Evolutionary conservation across 2,797 vertebrate species (phyloP).

Genomic region (Liparis tanakae): DNA sequence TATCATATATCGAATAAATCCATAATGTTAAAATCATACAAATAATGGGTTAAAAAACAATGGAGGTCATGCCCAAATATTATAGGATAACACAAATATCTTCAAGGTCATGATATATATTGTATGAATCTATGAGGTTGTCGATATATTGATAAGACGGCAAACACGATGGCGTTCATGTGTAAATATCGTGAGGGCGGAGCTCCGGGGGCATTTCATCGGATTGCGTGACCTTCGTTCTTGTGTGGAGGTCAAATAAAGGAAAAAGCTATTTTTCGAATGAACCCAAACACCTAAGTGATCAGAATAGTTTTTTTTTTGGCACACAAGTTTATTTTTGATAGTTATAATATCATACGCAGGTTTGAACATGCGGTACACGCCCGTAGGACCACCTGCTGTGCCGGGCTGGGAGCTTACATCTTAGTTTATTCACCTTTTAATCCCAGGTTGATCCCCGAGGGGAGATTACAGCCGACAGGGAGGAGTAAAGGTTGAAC

Average conservation of each 20-base stretch:
- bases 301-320: background rate
- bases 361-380: background rate
- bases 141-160: background rate
- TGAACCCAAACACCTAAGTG: constrained; percentile 8
- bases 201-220: background rate
- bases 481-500: constrained; percentile 36
- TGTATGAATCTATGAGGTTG: no score
- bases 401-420: constrained; percentile 20
- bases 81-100: background rate
- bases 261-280: constrained; percentile 13
- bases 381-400: constrained; percentile 23
- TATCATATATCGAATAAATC: background rate
- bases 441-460: constrained; percentile 49
- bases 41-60: no score
- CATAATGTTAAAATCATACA: no score
- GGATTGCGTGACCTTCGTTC: background rate
- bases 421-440: constrained; percentile 45
- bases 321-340: background rate
- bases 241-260: constrained; percentile 1
- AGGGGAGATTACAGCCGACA: constrained; percentile 21
- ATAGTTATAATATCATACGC: background rate
- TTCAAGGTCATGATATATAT: no score
- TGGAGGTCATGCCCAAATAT: background rate
- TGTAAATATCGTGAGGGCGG: background rate
- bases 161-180: no score